These are phyloP conservation scores for Apamea monoglypha DNA, from an alignment of 2,888 invertebrate species.

Conservation along the genomic window DNA sequence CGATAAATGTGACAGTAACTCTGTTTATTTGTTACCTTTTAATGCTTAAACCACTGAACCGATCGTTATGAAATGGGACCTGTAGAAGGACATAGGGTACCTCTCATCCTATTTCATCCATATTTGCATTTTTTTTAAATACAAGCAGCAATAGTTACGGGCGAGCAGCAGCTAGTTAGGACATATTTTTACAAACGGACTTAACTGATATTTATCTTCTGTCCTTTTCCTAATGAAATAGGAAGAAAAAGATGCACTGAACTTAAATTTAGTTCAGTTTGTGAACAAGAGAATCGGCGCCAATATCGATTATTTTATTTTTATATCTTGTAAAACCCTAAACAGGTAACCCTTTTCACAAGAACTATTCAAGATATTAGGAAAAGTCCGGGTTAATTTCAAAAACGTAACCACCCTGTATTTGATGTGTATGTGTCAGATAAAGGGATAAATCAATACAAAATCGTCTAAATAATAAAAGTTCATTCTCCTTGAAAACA, in stretches of 20 bases:
- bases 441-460: background rate
- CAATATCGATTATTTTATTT: background rate
- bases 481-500: conserved; percentile 31
- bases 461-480: conserved; percentile 11
- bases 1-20: background rate
- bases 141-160: background rate
- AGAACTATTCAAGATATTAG: background rate
- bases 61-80: background rate
- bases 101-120: background rate
- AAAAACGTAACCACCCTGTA: conserved; percentile 1
- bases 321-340: background rate
- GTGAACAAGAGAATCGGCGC: too few relatives aligned
- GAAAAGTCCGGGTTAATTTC: background rate
- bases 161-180: background rate
- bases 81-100: background rate
- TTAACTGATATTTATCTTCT: too few relatives aligned
- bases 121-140: background rate
- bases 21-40: background rate
- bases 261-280: too few relatives aligned
- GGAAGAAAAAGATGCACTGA: too few relatives aligned
- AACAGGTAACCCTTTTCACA: background rate
- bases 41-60: background rate
- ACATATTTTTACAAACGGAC: background rate
- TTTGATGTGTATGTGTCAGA: too few relatives aligned
- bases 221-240: too few relatives aligned